Evolutionary conservation across 2,113 vertebrate genomes (phyloP).

Genomic region (Pseudorhombus dupliciocellatus): DNA sequence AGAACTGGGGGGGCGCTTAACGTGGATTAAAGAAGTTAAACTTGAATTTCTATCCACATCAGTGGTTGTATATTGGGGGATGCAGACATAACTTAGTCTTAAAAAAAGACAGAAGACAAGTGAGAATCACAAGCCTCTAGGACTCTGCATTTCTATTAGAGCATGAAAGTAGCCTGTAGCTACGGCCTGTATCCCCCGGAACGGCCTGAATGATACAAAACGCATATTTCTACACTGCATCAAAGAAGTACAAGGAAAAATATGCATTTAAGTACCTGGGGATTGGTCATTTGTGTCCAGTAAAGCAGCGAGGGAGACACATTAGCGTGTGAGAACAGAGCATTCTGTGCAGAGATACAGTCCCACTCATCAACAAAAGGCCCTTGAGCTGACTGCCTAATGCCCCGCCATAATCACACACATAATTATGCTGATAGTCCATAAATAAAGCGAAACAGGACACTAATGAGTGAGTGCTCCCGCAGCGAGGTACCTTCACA

Average conservation of each 20-base stretch:
- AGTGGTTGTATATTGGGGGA: too few species aligned
- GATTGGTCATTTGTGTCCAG: constrained; percentile 14
- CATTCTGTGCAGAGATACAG: constrained; percentile 4
- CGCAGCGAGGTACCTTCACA: constrained; percentile 4
- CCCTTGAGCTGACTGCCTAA: constrained; percentile 28
- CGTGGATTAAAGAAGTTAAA: constrained; percentile 15
- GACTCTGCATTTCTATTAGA: constrained; percentile 5
- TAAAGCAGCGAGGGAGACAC: constrained; percentile 15
- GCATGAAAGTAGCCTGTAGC: not conserved
- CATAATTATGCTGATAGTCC: constrained; percentile 41
- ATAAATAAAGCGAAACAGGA: constrained; percentile 53
- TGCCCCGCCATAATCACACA: constrained; percentile 37
- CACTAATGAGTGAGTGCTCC: constrained; percentile 18
- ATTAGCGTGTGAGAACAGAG: constrained; percentile 14
- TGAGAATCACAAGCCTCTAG: too few species aligned
- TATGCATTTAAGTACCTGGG: not conserved
- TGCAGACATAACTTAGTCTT: too few species aligned
- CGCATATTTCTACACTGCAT: not conserved
- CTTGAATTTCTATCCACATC: too few species aligned
- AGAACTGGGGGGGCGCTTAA: constrained; percentile 5
- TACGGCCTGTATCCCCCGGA: not conserved
- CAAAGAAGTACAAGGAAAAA: not conserved
- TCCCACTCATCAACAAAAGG: constrained; percentile 36
- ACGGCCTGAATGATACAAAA: not conserved
- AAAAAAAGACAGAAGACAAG: too few species aligned